A percentile compares a stretch with the other conserved stretches of the same genome.
phyloP scores from a whole-genome alignment of 2,113 vertebrate species.

The Mastomys coucha region DNA sequence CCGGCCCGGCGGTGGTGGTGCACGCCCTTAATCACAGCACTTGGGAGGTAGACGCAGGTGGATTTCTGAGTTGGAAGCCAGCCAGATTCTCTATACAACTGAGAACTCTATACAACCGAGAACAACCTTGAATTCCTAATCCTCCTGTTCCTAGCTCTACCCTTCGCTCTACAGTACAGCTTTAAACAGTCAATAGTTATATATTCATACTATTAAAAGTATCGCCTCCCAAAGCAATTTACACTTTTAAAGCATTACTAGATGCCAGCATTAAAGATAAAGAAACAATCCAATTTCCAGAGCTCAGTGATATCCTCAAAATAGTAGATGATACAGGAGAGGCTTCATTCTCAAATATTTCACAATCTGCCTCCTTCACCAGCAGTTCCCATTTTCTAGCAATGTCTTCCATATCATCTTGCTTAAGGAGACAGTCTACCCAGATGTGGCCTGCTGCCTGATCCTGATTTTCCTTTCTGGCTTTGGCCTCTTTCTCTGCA shows the following conservation, averaged over 20 bases:
- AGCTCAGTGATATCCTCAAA: neutral
- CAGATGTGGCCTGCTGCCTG: neutral
- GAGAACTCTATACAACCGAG: neutral
- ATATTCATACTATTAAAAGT: slow-evolving; percentile 14
- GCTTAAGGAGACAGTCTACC: neutral
- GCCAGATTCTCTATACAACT: neutral
- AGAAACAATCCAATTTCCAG: slow-evolving; percentile 28
- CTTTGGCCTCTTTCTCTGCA: slow-evolving; percentile 19
- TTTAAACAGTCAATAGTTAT: neutral
- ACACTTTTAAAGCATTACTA: slow-evolving; percentile 8
- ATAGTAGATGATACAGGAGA: neutral
- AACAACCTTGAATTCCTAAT: neutral
- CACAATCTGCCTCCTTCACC: neutral
- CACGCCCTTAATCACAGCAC: no score
- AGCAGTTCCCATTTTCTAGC: slow-evolving; percentile 4
- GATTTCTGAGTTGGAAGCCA: no score
- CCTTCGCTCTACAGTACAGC: neutral
- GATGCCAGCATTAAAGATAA: slow-evolving; percentile 45
- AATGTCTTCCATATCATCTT: neutral
- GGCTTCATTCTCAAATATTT: neutral
- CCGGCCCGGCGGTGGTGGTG: no score
- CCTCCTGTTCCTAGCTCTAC: neutral
- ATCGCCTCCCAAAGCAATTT: slow-evolving; percentile 26
- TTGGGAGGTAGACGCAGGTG: no score
- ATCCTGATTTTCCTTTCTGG: neutral